These are phyloP conservation scores for Adela reaumurella DNA, from an alignment of 2,888 invertebrate species.

Conservation along the genomic window DNA sequence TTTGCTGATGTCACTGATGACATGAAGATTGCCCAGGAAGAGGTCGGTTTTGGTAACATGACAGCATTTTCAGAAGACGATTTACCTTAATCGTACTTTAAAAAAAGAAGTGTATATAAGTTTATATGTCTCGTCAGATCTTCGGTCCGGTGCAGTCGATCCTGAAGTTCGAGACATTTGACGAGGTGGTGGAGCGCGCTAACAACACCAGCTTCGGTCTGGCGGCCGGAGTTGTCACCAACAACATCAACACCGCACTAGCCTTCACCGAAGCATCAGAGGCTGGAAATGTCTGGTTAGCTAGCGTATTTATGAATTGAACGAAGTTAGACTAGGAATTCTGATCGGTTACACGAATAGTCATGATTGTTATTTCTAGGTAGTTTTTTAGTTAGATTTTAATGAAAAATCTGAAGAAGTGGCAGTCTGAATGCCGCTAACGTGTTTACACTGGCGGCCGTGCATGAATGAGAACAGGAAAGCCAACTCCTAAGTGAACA, in stretches of 20 bases:
- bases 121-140: slow-evolving; percentile 53
- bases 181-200: slow-evolving; percentile 78
- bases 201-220: slow-evolving; percentile 79
- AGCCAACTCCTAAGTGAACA: no score
- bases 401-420: no score
- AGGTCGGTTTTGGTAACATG: no score
- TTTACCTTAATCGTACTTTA: no score
- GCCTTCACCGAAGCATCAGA: slow-evolving; percentile 69
- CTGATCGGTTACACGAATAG: no score
- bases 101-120: neutral
- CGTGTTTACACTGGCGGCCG: no score
- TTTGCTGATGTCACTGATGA: slow-evolving; percentile 70
- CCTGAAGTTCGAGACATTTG: slow-evolving; percentile 72
- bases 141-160: slow-evolving; percentile 89
- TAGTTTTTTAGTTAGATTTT: no score
- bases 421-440: no score
- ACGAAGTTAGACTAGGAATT: no score
- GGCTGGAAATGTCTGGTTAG: slow-evolving; percentile 75
- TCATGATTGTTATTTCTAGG: no score
- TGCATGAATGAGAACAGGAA: no score
- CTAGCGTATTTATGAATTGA: neutral
- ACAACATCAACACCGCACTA: slow-evolving; percentile 72
- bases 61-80: no score
- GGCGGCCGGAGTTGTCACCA: slow-evolving; percentile 79
- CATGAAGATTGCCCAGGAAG: slow-evolving; percentile 74